Evolutionary conservation across 2,888 invertebrate species (phyloP).

Genomic region (Aphidoletes aphidimyza): DNA sequence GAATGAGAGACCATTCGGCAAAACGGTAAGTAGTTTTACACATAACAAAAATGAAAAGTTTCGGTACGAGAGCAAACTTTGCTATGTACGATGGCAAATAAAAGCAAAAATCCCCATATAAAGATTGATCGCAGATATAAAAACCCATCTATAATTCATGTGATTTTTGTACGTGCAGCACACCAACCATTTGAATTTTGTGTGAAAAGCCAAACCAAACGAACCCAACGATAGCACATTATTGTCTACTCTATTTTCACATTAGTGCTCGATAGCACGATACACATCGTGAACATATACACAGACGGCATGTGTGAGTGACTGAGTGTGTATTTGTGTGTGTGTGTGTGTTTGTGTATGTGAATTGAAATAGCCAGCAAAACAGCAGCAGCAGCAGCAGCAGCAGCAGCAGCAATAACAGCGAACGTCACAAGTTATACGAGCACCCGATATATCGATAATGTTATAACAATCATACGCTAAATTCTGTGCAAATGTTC

Average conservation of each 20-base stretch:
- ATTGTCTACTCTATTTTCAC: slow-evolving; percentile 47
- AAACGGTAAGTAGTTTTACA: slow-evolving; percentile 34
- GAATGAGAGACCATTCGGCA: not conserved
- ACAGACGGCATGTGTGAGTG: too few relatives aligned
- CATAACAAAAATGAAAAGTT: slow-evolving; percentile 13
- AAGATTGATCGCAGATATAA: slow-evolving; percentile 46
- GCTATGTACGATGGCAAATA: not conserved
- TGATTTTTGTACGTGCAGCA: slow-evolving; percentile 37
- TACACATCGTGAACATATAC: slow-evolving; percentile 51
- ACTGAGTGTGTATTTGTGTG: too few relatives aligned
- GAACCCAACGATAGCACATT: slow-evolving; percentile 1
- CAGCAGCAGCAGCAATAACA: not conserved
- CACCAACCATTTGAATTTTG: slow-evolving; percentile 50
- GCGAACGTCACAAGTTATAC: not conserved
- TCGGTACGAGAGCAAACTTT: slow-evolving; percentile 37
- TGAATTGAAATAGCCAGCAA: too few relatives aligned
- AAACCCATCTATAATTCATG: slow-evolving; percentile 49
- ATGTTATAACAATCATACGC: slow-evolving; percentile 49
- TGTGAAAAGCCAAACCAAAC: slow-evolving; percentile 17
- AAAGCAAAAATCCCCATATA: slow-evolving; percentile 48
- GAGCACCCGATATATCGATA: slow-evolving; percentile 37
- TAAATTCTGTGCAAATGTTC: slow-evolving; percentile 41
- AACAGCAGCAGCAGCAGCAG: not conserved
- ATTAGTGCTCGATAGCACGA: slow-evolving; percentile 33
- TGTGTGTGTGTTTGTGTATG: too few relatives aligned